Conservation (phyloP, 2,797 vertebrate genomes). For the Pseudochirops cupreus region DNA sequence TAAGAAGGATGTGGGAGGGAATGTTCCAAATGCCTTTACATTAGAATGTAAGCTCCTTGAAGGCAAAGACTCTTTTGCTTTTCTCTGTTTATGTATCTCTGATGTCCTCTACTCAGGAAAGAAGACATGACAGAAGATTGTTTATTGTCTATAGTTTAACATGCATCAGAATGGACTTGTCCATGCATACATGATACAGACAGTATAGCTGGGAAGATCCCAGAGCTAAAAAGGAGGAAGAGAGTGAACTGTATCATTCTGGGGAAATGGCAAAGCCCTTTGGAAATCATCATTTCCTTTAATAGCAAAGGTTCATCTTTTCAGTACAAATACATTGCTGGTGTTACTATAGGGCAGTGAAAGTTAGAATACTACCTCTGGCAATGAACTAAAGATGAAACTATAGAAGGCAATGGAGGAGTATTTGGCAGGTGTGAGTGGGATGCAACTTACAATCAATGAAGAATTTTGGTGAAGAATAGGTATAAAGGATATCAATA, state of each 20-base stretch:
- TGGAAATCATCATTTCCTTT: not conserved
- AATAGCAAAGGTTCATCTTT: not conserved
- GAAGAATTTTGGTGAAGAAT: not conserved
- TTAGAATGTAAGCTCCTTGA: not conserved
- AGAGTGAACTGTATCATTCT: not conserved
- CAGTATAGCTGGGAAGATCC: not conserved
- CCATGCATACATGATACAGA: not conserved
- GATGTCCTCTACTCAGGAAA: not conserved
- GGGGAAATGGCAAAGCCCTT: not conserved
- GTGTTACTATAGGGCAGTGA: not conserved
- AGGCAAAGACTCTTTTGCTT: not conserved
- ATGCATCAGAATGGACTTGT: not conserved
- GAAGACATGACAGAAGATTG: not conserved
- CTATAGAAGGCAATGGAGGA: not conserved
- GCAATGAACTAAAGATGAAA: not conserved
- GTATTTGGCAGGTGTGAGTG: not conserved
- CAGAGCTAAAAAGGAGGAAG: not conserved
- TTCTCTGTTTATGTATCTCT: not conserved
- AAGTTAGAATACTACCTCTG: not conserved
- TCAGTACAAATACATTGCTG: not conserved
- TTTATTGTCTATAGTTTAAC: not conserved
- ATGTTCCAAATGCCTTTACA: not conserved
- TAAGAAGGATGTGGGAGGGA: not conserved
- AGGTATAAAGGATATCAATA: not conserved
- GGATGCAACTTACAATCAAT: not conserved